Evolutionary conservation across 2,797 vertebrate species (phyloP).

Genomic region (Lemur catta): DNA sequence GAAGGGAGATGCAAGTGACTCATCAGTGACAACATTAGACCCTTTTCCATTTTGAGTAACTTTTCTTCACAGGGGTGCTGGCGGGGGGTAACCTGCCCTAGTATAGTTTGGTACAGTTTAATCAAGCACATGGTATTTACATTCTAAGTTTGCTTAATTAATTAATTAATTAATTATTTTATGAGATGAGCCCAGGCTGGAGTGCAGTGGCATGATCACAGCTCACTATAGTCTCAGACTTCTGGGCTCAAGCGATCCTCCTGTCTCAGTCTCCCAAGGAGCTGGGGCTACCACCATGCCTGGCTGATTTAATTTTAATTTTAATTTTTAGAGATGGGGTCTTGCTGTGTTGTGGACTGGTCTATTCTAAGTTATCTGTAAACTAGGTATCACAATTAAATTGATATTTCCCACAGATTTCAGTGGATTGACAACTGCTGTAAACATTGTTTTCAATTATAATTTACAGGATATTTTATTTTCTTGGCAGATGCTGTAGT

Average conservation of each 20-base stretch:
- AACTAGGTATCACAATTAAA: neutral
- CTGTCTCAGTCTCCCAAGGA: neutral
- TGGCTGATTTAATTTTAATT: neutral
- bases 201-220: neutral
- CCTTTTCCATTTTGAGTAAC: neutral
- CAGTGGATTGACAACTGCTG: neutral
- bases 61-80: neutral
- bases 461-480: constrained; percentile 23
- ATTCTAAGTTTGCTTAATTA: neutral
- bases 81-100: neutral
- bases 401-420: constrained; percentile 35
- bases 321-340: neutral
- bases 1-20: neutral
- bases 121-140: neutral
- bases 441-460: neutral
- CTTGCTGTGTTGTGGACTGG: neutral
- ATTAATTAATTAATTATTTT: neutral
- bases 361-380: constrained; percentile 11
- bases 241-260: neutral
- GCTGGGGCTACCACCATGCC: neutral
- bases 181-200: neutral
- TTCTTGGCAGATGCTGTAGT: neutral
- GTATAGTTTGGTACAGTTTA: constrained; percentile 1
- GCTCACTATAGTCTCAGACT: neutral
- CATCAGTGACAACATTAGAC: neutral